Base-by-base conservation (phyloP, 2,888 invertebrate genomes). In the Ormyrus thymus region DNA sequence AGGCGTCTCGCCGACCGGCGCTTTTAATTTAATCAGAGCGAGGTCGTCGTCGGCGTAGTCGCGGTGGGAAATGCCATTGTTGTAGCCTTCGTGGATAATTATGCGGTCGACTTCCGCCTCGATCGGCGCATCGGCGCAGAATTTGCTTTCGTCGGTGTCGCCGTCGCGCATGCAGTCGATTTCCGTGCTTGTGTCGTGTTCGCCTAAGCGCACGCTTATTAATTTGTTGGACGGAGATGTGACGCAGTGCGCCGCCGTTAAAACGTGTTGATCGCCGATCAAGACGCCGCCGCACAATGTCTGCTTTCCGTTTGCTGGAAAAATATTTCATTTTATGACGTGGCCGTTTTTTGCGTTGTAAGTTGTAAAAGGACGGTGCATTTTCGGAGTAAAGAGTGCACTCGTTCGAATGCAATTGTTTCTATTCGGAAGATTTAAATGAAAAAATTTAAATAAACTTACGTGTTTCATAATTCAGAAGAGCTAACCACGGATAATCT, bases 401-500 rank as follows among this genome's bases (percentile, higher is more conserved):
- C 3, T 29, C 29, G 3, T 3, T 29, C 4, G 29, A 29, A 4
- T 2, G 29, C 4, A 4, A 29, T 29, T 29, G 1, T 29, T 29
- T 29, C 29, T 29, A 29, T 29, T 29, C 29, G 29, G 29, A 29
- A 29, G 29, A 29, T 29, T 29, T 29, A 56, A 15, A 1, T 6
- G 13, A 56, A 56, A 7, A 56, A 56, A 53, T 6, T 43, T 65
- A 29, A 29, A 29, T 29, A 29, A 29, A 74, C 78, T 74, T 64
- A 78, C 78, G 8, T 11, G 74, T 78, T 6, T 70, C 29, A 11
- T 50, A 78, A 50, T 78, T 69, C 51, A 78, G 10, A 10, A 74
- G 62, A 29, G 78, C 78, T 9, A 74, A 11, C 78, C 78, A 78
- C 13, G 78, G 78, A 10, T 69, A 78, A 5, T 78, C 78, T 1